A percentile compares a stretch with the other conserved stretches of the same genome.
These are phyloP conservation scores for Pituophis catenifer DNA, from an alignment of 2,113 vertebrate species.

Conservation along the genomic window DNA sequence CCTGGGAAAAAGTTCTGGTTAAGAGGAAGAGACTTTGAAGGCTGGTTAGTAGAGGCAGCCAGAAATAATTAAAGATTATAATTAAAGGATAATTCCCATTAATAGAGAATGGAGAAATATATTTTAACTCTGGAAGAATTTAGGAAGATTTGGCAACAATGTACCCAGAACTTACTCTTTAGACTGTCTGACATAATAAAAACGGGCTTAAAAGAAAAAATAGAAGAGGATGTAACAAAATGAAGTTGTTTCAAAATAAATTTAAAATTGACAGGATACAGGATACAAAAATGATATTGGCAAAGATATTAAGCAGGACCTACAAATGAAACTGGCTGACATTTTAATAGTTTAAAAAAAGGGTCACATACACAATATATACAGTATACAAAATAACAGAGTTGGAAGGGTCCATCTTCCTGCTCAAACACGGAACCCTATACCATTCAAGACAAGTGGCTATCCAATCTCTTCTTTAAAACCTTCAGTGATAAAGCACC, in stretches of 20 bases:
- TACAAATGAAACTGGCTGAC: not conserved
- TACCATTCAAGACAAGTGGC: not conserved
- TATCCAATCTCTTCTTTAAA: not conserved
- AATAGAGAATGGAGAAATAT: not conserved
- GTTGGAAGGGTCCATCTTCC: not conserved
- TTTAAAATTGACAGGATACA: not conserved
- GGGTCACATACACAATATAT: not conserved
- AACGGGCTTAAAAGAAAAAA: not conserved
- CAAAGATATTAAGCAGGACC: not conserved
- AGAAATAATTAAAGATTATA: not conserved
- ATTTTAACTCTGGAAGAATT: not conserved
- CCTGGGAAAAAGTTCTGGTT: not conserved
- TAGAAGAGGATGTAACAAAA: not conserved
- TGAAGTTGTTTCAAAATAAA: not conserved
- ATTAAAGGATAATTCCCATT: not conserved
- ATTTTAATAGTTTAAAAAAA: not conserved
- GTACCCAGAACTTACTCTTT: not conserved
- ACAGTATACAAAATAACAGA: not conserved
- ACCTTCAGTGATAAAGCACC: not conserved
- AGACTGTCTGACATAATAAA: not conserved
- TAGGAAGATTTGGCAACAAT: not conserved
- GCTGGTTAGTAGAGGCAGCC: not conserved
- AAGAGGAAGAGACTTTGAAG: not conserved
- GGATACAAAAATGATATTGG: not conserved
- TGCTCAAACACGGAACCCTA: not conserved